These are phyloP conservation scores for Copidosoma floridanum DNA, from an alignment of 1,140 invertebrate genomes.

Conservation along the genomic window DNA sequence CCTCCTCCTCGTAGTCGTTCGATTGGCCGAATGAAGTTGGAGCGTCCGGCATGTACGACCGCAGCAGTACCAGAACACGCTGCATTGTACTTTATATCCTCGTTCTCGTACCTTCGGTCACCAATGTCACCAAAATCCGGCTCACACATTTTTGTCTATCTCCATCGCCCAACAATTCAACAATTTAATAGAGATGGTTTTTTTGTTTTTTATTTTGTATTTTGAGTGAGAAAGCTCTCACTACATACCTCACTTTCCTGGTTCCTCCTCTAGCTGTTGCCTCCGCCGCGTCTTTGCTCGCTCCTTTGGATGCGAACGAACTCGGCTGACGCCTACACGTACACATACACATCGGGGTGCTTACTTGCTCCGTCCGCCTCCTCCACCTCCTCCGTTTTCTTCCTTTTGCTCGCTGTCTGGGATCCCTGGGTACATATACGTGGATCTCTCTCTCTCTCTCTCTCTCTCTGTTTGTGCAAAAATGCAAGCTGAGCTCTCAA, in stretches of 20 bases:
- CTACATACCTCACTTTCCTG: too few relatives aligned
- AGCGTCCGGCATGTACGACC: too few relatives aligned
- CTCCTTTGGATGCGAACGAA: constrained; percentile 18
- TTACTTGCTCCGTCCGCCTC: background rate
- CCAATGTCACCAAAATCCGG: too few relatives aligned
- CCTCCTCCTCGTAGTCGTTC: constrained; percentile 1
- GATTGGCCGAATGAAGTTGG: too few relatives aligned
- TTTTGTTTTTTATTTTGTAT: constrained; percentile 53
- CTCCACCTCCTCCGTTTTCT: too few relatives aligned
- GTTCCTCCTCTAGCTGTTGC: constrained; percentile 34
- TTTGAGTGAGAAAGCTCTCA: constrained; percentile 25
- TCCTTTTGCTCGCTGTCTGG: background rate
- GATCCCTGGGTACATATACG: too few relatives aligned
- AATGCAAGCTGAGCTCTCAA: background rate
- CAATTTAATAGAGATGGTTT: constrained; percentile 45
- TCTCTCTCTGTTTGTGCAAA: background rate
- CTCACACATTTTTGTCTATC: too few relatives aligned
- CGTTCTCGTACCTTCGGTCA: too few relatives aligned
- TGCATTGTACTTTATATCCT: too few relatives aligned
- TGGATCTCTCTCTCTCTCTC: background rate
- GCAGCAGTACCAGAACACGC: too few relatives aligned
- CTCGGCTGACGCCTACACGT: too few relatives aligned
- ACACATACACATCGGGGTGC: too few relatives aligned
- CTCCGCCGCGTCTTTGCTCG: constrained; percentile 49
- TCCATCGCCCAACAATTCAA: constrained; percentile 55